Conservation (phyloP, 1,140 invertebrate genomes). For the Drosophila quadrilineata region DNA sequence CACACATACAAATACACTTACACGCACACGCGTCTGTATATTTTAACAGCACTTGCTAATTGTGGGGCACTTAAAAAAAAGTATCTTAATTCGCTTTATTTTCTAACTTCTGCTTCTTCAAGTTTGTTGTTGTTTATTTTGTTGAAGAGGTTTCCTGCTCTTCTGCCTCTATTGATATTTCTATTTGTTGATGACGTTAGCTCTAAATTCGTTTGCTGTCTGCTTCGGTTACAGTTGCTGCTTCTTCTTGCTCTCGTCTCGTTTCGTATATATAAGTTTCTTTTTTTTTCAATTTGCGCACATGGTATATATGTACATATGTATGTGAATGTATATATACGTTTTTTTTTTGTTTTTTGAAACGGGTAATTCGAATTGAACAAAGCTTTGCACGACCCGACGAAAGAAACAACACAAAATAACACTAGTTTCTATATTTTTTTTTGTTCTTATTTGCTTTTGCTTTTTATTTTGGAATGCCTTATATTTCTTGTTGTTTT, state of each 20-base stretch:
- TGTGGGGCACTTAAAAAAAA: conserved; percentile 36
- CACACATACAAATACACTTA: conserved; percentile 19
- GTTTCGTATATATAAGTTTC: no score
- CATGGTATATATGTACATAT: conserved; percentile 62
- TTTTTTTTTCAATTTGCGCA: conserved; percentile 60
- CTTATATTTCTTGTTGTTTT: conserved; percentile 33
- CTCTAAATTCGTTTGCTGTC: conserved; percentile 38
- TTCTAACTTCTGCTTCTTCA: no score
- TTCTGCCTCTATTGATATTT: conserved; percentile 10
- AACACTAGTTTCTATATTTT: conserved; percentile 34
- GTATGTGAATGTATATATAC: no score
- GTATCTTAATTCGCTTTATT: no score
- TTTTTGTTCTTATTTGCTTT: conserved; percentile 23
- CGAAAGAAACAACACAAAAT: conserved; percentile 15
- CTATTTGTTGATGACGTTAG: conserved; percentile 64
- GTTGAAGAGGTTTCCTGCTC: conserved; percentile 53
- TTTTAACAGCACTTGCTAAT: conserved; percentile 33
- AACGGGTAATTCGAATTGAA: conserved; percentile 69
- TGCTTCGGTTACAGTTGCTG: conserved; percentile 27
- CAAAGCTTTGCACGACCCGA: conserved; percentile 35
- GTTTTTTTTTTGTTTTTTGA: conserved; percentile 25
- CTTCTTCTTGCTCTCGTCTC: conserved; percentile 16
- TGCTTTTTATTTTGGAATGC: conserved; percentile 19
- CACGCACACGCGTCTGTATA: conserved; percentile 10
- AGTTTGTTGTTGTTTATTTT: conserved; percentile 18